Base-by-base conservation (phyloP, 2,888 invertebrate species). In the Melanargia galathea region DNA sequence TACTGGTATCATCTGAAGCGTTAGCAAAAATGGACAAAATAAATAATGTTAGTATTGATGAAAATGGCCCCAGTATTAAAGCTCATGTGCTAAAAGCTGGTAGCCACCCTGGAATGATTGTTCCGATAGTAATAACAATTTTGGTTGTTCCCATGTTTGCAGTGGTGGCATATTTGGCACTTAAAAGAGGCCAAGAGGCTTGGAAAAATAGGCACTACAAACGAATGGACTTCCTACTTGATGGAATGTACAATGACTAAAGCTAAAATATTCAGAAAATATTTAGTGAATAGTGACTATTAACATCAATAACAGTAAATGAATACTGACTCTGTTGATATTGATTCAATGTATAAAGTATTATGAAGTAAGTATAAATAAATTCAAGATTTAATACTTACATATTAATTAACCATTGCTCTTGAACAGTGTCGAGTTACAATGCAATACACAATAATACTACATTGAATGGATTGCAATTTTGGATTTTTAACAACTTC, bases 171-270 rank as follows among this genome's bases (percentile, higher is more conserved):
- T 94, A 94, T 64, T 92, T 95, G 80, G 90, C 94, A 24, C 92
- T 95, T 64, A 94, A 94, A 71, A 90, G 94, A 70, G 94, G 96
- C n/a, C 92, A 94, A 71, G 96, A 97, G 78, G 96, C 96, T 79
- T 97, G 97, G 96, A 94, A 95, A 73, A 95, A 96, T 70, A 92
- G 97, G 72, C 96, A 97, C 83, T 97, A 97, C 76, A 93, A 95
- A 68, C 92, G 96, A 79, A 97, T 97, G 96, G 97, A 97, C 84
- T 97, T 96, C 78, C 92, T 97, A 13, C 95, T 97, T 62, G 97
- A 97, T 84, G 97, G 97, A 74, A 96, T 97, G 95, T 97, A 97
- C 78, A 96, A 96, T 87, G 96, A 96, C 79, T 96, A 84, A 78
- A n/a, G 11, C 5, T n/a, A 7, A 48, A 26, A 16, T 16, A 16